These are phyloP conservation scores for Dicroscelio sp. DNA, from an alignment of 2,888 invertebrate genomes.

Conservation along the genomic window DNA sequence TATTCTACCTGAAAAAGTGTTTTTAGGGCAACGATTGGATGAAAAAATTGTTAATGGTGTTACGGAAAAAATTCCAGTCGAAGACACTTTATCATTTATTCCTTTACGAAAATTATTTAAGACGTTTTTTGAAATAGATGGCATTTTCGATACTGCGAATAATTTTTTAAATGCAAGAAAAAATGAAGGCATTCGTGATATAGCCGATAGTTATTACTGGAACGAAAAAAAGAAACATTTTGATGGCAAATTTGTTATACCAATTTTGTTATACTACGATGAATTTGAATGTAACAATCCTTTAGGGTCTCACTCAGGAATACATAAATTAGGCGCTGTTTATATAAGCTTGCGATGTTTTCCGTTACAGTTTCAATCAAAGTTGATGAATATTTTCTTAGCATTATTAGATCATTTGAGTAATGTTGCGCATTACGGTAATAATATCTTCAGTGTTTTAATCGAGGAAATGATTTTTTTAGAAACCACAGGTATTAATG, in stretches of 20 bases:
- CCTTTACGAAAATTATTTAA: conserved; percentile 18
- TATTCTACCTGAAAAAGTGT: conserved; percentile 20
- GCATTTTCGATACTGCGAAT: background rate
- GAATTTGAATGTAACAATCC: conserved; percentile 30
- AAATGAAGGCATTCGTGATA: background rate
- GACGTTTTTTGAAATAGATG: conserved; percentile 9
- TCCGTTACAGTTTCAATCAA: conserved; percentile 7
- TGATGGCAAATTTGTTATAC: conserved; percentile 9
- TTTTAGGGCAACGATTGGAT: conserved; percentile 19
- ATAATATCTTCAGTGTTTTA: background rate
- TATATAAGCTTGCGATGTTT: conserved; percentile 32
- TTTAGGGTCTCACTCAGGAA: background rate
- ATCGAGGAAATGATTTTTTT: conserved; percentile 36
- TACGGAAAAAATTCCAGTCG: background rate
- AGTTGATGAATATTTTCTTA: background rate
- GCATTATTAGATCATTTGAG: background rate
- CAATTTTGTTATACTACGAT: background rate
- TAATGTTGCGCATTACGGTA: background rate
- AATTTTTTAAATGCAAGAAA: background rate
- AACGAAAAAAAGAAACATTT: background rate
- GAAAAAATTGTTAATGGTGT: conserved; percentile 15
- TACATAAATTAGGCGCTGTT: conserved; percentile 22
- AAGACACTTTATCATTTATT: background rate
- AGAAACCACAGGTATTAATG: conserved; percentile 18
- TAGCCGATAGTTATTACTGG: background rate